phyloP scores from a whole-genome alignment of 2,888 invertebrate genomes.

The Eristalis arbustorum region DNA sequence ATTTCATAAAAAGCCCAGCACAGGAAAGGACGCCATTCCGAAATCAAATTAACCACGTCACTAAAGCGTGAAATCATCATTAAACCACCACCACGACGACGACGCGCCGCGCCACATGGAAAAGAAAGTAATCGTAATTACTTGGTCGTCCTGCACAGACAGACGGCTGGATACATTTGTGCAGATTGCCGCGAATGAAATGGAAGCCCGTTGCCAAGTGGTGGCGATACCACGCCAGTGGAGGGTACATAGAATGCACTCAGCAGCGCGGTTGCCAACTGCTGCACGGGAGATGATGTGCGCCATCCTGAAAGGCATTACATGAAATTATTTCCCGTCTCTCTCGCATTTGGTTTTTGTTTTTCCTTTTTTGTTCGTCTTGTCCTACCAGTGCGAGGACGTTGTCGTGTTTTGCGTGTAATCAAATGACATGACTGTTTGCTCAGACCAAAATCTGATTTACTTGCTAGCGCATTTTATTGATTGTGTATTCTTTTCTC shows the following conservation, averaged over 20 bases:
- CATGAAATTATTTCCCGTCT: background rate
- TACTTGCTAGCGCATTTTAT: background rate
- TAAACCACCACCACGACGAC: too few species aligned
- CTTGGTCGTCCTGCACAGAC: background rate
- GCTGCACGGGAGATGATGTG: background rate
- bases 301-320: background rate
- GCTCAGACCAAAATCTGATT: conserved; percentile 25
- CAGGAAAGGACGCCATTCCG: conserved; percentile 5
- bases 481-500: background rate
- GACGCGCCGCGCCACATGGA: too few species aligned
- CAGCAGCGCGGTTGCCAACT: background rate
- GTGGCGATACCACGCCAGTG: background rate
- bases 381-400: background rate
- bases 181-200: conserved; percentile 38
- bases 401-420: background rate
- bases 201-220: conserved; percentile 28
- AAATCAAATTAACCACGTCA: conserved; percentile 51
- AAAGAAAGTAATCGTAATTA: background rate
- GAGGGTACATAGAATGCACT: background rate
- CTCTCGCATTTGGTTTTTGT: background rate
- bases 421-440: background rate
- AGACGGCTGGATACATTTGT: conserved; percentile 15
- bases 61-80: conserved; percentile 59
- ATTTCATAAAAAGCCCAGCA: background rate
- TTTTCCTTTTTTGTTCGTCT: background rate